Evolutionary conservation across 2,888 invertebrate genomes (phyloP), one percentile per base, ranked within the genome.

Genomic region (Pachycephus smyrnensis): DNA sequence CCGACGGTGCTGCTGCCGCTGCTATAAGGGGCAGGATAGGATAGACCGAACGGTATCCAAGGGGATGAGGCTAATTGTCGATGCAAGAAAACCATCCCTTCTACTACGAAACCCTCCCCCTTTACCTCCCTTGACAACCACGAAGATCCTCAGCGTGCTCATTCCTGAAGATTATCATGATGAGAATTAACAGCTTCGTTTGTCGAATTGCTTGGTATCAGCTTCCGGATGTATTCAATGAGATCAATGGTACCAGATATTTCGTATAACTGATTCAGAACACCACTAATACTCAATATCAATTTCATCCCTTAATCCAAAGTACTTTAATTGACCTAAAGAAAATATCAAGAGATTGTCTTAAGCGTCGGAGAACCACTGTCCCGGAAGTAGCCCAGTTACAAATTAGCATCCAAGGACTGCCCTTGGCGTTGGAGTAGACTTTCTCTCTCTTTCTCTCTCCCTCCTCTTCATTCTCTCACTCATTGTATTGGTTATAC

Each of bases 361-460:
- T 40, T 40, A 23, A 40, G 23, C 23, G 23, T 84, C 75, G 83
- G 87, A 88, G 89, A 89, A 89, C 88, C 90, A 87, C 90, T 90
- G 90, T 84, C 80, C 83, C 87, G 88, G 88, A 90, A 90, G 89
- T 89, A 90, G 89, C 86, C 89, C 90, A 90, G 89, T 89, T 89
- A 90, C 90, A 90, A 90, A 90, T 90, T 90, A 90, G 89, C 90
- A 90, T 90, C 89, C 86, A 85, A 88, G 89, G 85, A 89, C 89
- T 89, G 89, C 89, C 89, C 89, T 89, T 90, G 90, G 89, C 88
- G 87, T 87, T 85, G 83, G 82, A 81, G 83, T 73, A 73, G 69
- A 77, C 69, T 80, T 77, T 74, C 80, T 79, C 78, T 75, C 76
- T 77, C 78, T 68, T 77, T 80, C 76, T 79, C 37, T 1, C 23